A percentile compares a stretch with the other conserved stretches of the same genome.
These are phyloP conservation scores for Hyles lineata DNA, from an alignment of 2,888 invertebrate genomes.

Conservation along the genomic window DNA sequence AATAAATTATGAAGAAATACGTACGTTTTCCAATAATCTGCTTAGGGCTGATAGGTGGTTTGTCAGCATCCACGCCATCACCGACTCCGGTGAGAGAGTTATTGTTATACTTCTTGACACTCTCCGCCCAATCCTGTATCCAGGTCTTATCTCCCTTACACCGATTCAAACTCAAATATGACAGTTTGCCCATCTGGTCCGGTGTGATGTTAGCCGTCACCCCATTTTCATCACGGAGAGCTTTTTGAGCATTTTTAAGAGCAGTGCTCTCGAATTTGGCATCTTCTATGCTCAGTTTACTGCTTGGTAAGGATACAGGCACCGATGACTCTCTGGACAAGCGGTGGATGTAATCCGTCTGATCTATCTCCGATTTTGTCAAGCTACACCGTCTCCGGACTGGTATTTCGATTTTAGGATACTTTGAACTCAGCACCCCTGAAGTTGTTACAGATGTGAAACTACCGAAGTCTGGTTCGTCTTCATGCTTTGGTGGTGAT, in stretches of 20 bases:
- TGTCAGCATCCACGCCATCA: constrained; percentile 49
- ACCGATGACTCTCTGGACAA: constrained; percentile 75
- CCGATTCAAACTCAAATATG: constrained; percentile 76
- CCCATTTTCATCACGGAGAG: constrained; percentile 62
- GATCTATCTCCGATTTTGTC: constrained; percentile 89
- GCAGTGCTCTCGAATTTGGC: constrained; percentile 75
- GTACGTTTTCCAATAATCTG: constrained; percentile 72
- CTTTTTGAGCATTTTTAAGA: constrained; percentile 71
- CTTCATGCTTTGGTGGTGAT: constrained; percentile 73
- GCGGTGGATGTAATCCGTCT: constrained; percentile 84
- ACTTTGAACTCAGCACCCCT: constrained; percentile 86
- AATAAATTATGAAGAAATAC: constrained; percentile 45
- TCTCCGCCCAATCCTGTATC: constrained; percentile 88
- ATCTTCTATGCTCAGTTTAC: constrained; percentile 59
- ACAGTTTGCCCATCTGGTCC: constrained; percentile 73
- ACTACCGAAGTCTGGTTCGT: constrained; percentile 84
- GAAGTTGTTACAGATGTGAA: constrained; percentile 90
- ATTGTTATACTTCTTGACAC: constrained; percentile 83
- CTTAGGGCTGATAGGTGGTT: constrained; percentile 75
- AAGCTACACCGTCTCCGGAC: constrained; percentile 83
- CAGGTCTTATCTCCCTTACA: constrained; percentile 84
- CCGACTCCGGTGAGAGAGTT: constrained; percentile 54
- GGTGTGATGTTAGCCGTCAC: constrained; percentile 60
- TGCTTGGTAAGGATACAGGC: constrained; percentile 72
- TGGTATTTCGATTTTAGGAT: constrained; percentile 62